These are phyloP conservation scores for Rambutsinella grinnellia DNA, from an alignment of 2,888 invertebrate species.

Conservation along the genomic window DNA sequence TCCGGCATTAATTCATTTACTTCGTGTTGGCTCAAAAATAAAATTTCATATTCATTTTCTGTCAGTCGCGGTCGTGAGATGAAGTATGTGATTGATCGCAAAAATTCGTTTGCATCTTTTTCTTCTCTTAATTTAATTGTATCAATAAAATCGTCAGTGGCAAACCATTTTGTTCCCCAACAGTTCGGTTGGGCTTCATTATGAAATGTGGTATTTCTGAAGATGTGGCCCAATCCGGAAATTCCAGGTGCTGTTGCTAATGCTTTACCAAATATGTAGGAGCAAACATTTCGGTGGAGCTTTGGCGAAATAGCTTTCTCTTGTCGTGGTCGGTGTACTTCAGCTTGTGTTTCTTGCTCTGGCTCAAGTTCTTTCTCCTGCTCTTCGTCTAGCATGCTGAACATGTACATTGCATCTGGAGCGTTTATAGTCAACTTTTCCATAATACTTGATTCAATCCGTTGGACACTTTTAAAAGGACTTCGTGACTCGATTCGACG, in stretches of 20 bases:
- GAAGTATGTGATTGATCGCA: slow-evolving; percentile 7
- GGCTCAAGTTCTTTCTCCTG: slow-evolving; percentile 44
- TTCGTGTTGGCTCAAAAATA: slow-evolving; percentile 30
- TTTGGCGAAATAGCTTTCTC: background rate
- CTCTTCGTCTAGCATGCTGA: slow-evolving; percentile 38
- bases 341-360: slow-evolving; percentile 15
- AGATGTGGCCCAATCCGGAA: background rate
- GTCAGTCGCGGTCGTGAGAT: background rate
- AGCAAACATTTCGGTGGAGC: background rate
- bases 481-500: background rate
- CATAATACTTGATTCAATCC: background rate
- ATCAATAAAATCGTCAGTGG: slow-evolving; percentile 21
- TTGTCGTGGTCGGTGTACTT: background rate
- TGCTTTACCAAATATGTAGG: background rate
- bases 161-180: background rate
- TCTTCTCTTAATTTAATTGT: background rate
- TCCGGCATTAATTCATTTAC: slow-evolving; percentile 17
- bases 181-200: background rate
- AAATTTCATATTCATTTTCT: too few relatives aligned
- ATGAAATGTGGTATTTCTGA: slow-evolving; percentile 7
- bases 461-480: too few relatives aligned
- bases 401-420: slow-evolving; percentile 4
- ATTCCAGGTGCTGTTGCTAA: background rate
- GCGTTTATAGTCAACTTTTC: slow-evolving; percentile 9
- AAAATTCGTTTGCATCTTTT: slow-evolving; percentile 4